phyloP scores from a whole-genome alignment of 1,140 invertebrate species.

The Trichonephila clavata region DNA sequence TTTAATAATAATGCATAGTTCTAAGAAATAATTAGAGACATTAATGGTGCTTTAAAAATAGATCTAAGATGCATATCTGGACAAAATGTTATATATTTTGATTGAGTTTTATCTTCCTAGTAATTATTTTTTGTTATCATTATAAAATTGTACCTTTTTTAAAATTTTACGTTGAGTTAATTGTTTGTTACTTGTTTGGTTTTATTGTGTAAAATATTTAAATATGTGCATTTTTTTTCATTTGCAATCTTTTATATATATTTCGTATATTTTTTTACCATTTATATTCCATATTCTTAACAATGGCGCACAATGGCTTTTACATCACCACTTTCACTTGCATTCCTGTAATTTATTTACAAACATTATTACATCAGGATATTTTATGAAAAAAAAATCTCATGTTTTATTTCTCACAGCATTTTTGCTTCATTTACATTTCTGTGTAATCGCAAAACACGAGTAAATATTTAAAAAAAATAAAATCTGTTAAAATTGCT shows the following conservation, averaged over 20 bases:
- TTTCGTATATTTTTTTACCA: slow-evolving; percentile 2
- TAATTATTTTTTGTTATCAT: slow-evolving; percentile 33
- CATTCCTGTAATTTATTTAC: background rate
- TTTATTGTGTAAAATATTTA: slow-evolving; percentile 32
- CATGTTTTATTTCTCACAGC: too few relatives aligned
- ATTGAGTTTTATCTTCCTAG: background rate
- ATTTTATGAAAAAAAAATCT: background rate
- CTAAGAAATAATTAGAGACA: too few relatives aligned
- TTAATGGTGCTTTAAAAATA: too few relatives aligned
- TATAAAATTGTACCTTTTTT: background rate
- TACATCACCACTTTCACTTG: background rate
- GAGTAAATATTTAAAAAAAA: background rate
- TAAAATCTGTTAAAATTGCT: background rate
- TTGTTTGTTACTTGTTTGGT: slow-evolving; percentile 26
- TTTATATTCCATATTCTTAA: background rate
- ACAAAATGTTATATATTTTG: background rate
- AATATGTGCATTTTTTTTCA: background rate
- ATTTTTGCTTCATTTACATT: too few relatives aligned
- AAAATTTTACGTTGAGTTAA: slow-evolving; percentile 32
- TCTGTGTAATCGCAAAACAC: too few relatives aligned
- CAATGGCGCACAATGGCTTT: background rate
- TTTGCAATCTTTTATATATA: background rate
- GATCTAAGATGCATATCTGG: background rate
- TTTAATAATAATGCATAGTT: too few relatives aligned
- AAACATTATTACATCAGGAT: background rate